Evolutionary conservation across 2,797 vertebrate genomes (phyloP), one percentile per base, ranked within the genome.

Genomic region (Tadarida brasiliensis): DNA sequence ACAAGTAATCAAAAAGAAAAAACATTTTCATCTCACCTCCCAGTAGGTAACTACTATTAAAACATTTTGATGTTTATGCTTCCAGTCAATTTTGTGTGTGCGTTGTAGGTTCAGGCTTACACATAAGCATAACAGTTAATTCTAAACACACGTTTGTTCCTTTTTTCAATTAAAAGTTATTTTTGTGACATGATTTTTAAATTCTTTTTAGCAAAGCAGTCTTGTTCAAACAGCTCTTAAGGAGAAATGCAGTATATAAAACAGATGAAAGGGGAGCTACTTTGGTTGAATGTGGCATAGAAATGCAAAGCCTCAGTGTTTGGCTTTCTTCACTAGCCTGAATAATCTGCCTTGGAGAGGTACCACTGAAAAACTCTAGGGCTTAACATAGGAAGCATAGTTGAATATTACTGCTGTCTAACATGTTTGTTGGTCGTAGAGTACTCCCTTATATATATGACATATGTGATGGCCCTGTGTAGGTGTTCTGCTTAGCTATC

Each of bases 371-470:
- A 70, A 95, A 61, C 22, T 91, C 19, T 76, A 81, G 56, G 24
- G 28, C 35, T 95, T 88, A 11, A 11, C 24, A 11, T 28, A 84
- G 86, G 70, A 87, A 80, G n/a, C n/a, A n/a, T 54, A 63, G 35
- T 86, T 96, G 78, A 82, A 96, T 56, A 71, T 87, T 47, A 78
- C 16, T 81, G 30, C 24, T 92, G 0, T 11, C 35, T 87, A 54
- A 77, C 54, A 87, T 93, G 77, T 96, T 87, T 82, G 94, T 85
- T 88, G 82, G 4, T 67, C 95, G 35, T 5, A 82, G 47, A 63
- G 30, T 94, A 61, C 95, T 92, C 61, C 20, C 16, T 87, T 77
- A 24, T 57, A 63, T 30, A 26, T 61, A 19, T 81, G 77, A n/a
- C n/a, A 26, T 73, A 35, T 59, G 8, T 90, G 70, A 70, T 14